Evolutionary conservation across 2,113 vertebrate genomes (phyloP).

Genomic region (Oxyura jamaicensis): DNA sequence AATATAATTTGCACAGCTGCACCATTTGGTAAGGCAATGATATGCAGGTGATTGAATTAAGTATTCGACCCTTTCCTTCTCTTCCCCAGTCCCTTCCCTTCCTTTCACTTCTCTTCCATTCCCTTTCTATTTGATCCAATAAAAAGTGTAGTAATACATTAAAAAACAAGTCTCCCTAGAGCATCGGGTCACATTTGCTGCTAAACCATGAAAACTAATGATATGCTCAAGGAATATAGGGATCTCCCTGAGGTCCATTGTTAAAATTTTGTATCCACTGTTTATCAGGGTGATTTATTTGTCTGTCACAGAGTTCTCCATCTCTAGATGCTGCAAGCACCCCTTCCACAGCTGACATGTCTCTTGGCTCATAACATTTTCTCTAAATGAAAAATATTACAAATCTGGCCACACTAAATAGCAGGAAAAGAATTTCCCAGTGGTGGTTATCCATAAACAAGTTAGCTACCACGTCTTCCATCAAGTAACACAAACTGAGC

Average conservation of each 20-base stretch:
- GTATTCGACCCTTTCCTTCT: background rate
- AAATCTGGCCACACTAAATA: background rate
- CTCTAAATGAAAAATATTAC: conserved; percentile 22
- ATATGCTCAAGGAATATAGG: background rate
- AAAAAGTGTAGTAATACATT: background rate
- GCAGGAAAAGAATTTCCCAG: background rate
- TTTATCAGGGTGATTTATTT: conserved; percentile 47
- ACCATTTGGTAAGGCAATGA: background rate
- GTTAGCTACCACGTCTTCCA: background rate
- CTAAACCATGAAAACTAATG: background rate
- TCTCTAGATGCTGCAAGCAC: background rate
- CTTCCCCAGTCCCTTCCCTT: background rate
- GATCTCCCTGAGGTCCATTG: background rate
- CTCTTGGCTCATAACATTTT: conserved; percentile 33
- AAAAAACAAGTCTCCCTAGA: background rate
- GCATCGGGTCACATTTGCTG: background rate
- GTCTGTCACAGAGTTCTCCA: background rate
- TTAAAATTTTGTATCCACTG: background rate
- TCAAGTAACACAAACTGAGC: conserved; percentile 10
- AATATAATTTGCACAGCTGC: background rate
- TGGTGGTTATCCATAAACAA: conserved; percentile 23
- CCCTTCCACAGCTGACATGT: conserved; percentile 1
- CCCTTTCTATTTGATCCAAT: background rate
- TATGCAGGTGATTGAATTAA: background rate
- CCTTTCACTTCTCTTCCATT: background rate